These are phyloP conservation scores for Electrophaes corylata DNA, from an alignment of 2,888 invertebrate species.

Conservation along the genomic window DNA sequence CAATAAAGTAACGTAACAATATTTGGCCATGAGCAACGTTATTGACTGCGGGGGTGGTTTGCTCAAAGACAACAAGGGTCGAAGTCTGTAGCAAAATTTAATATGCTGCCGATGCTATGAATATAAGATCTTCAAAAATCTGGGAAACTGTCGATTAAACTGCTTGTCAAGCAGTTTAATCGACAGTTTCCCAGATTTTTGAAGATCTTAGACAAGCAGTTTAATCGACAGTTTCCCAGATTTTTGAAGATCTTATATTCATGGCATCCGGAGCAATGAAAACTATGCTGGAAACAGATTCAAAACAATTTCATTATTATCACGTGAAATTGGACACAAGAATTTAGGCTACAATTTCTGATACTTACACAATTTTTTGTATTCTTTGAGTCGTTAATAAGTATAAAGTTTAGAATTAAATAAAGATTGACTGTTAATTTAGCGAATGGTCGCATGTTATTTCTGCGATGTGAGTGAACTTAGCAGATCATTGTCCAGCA, in stretches of 20 bases:
- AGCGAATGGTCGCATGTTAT: conserved; percentile 20
- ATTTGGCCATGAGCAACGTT: conserved; percentile 56
- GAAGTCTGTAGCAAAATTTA: conserved; percentile 9
- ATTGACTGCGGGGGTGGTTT: conserved; percentile 50
- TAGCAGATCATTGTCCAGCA: no score
- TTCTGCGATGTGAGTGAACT: no score
- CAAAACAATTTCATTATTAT: background rate
- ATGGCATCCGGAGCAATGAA: background rate
- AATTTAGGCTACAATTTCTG: background rate
- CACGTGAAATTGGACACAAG: background rate
- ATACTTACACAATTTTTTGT: background rate
- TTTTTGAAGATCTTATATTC: no score
- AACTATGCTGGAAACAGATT: background rate
- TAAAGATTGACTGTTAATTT: conserved; percentile 7
- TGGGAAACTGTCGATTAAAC: background rate
- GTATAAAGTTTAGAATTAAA: background rate
- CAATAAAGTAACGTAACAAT: conserved; percentile 61
- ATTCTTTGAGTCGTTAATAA: background rate
- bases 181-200: no score
- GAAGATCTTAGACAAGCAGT: background rate
- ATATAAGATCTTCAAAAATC: conserved; percentile 5
- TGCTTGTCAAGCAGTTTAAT: background rate
- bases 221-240: no score
- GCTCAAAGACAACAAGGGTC: conserved; percentile 25
- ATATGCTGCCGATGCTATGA: conserved; percentile 8